Percentiles rank a stretch among this genome's conserved stretches.
These are phyloP conservation scores for Nomada fucata DNA, from an alignment of 2,888 invertebrate genomes.

Conservation along the genomic window DNA sequence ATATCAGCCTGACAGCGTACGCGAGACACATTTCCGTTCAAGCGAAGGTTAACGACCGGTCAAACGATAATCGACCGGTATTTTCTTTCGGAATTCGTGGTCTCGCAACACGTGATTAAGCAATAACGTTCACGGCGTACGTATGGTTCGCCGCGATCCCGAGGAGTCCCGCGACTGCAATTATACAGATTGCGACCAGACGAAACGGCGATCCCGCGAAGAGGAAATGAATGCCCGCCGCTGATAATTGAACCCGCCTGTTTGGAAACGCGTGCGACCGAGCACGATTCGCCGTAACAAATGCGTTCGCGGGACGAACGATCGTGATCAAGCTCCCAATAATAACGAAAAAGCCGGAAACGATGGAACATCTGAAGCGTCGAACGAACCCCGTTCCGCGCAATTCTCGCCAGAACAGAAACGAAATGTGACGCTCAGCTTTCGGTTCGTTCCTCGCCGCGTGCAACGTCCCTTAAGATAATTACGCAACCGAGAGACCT, in stretches of 20 bases:
- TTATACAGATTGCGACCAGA: conserved; percentile 10
- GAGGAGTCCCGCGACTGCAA: not conserved
- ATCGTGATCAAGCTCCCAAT: conserved; percentile 25
- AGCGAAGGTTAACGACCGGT: conserved; percentile 9
- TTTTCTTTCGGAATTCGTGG: conserved; percentile 11
- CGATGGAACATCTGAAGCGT: too few species aligned
- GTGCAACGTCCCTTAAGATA: too few species aligned
- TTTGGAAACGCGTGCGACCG: conserved; percentile 6
- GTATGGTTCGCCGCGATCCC: conserved; percentile 14
- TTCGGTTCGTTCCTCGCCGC: too few species aligned
- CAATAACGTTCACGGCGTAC: conserved; percentile 23
- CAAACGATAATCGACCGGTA: conserved; percentile 7
- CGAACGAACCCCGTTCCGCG: too few species aligned
- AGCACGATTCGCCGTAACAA: conserved; percentile 17
- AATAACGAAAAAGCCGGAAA: not conserved
- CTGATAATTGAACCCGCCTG: conserved; percentile 14
- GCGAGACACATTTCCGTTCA: not conserved
- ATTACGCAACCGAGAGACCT: too few species aligned
- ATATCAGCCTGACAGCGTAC: not conserved
- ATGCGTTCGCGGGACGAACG: conserved; percentile 15
- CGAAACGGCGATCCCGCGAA: conserved; percentile 13
- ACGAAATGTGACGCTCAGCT: too few species aligned
- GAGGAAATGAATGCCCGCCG: conserved; percentile 43
- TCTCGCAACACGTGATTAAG: conserved; percentile 22
- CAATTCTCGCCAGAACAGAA: too few species aligned